These are phyloP conservation scores for Macquaria ambigua DNA, from an alignment of 2,113 vertebrate genomes.

Conservation along the genomic window DNA sequence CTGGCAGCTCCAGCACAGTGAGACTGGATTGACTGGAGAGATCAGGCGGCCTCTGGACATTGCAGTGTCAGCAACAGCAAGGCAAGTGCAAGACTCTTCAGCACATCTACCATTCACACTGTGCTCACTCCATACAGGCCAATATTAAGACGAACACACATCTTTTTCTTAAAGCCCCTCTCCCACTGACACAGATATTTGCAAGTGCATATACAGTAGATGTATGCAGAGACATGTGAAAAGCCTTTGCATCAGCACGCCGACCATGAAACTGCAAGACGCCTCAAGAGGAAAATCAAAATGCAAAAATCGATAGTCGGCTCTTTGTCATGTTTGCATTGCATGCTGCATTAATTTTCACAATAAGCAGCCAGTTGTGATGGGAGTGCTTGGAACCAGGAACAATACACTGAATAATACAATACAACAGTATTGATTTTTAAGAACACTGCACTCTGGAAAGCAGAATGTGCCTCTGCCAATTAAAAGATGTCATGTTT, in stretches of 20 bases:
- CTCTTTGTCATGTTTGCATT: slow-evolving; percentile 65
- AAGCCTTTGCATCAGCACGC: slow-evolving; percentile 13
- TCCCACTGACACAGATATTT: slow-evolving; percentile 9
- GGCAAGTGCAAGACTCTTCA: slow-evolving; percentile 58
- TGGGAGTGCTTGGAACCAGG: slow-evolving; percentile 34
- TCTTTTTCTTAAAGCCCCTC: slow-evolving; percentile 16
- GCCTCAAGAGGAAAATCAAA: slow-evolving; percentile 56
- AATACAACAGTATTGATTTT: slow-evolving; percentile 56
- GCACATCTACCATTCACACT: slow-evolving; percentile 40
- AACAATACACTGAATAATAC: slow-evolving; percentile 62
- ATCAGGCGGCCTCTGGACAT: slow-evolving; percentile 59
- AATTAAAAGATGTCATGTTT: slow-evolving; percentile 52
- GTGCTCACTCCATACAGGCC: slow-evolving; percentile 25
- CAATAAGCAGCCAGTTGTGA: slow-evolving; percentile 38
- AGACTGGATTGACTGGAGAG: slow-evolving; percentile 59
- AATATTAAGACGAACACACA: slow-evolving; percentile 16
- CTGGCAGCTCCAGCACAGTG: slow-evolving; percentile 44
- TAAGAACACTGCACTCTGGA: slow-evolving; percentile 18
- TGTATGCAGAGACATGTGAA: slow-evolving; percentile 21
- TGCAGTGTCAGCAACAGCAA: slow-evolving; percentile 70
- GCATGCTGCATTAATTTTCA: slow-evolving; percentile 62
- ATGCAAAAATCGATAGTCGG: slow-evolving; percentile 56
- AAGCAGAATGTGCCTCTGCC: slow-evolving; percentile 21
- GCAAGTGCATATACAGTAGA: background rate
- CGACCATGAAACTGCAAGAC: slow-evolving; percentile 16